Evolutionary conservation across 2,797 vertebrate species (phyloP), one percentile per base, ranked within the genome.

Genomic region (Gallinago nigripennis): DNA sequence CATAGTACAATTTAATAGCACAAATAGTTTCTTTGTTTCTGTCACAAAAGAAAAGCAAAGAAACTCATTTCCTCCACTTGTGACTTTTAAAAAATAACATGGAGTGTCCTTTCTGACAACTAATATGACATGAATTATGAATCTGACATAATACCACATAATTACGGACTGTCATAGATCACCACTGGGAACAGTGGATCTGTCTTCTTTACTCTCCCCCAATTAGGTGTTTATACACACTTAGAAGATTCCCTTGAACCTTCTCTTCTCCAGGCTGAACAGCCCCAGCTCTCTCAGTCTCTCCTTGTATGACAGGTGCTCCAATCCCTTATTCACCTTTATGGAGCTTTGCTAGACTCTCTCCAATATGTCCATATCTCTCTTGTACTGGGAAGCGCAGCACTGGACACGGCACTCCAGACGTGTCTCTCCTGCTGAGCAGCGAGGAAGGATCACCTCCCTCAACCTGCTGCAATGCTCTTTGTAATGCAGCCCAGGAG

Each of bases 391-490:
- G 14, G 50, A 23, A 70, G 12, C 10, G 3, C 48, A 50, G 50
- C 16, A 20, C 31, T 37, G 57, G 37, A 25, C 43, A 45, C 43
- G 57, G 50, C 20, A 25, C 19, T 61, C 31, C 21, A n/a, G 60
- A 21, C 0, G 0, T 27, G 12, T 57, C 16, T 28, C 9, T 69
- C 3, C 19, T 16, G 21, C 33, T 60, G 13, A 87, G 24, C 39
- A 58, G 25, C 8, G 15, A 39, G 25, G 45, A 64, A 58, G 20
- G 57, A 39, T 64, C 37, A 21, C 7, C 24, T 69, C 27, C 48
- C 19, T 80, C 37, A 20, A 5, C 37, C 37, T 53, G 45, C 64
- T 65, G 33, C 27, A 37, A 12, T 33, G 35, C 20, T 69, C 30
- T 61, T 50, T 6, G 0, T 72, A 23, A 78, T 37, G 60, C 35